Evolutionary conservation across 2,797 vertebrate species (phyloP).

Genomic region (Falco berigora): DNA sequence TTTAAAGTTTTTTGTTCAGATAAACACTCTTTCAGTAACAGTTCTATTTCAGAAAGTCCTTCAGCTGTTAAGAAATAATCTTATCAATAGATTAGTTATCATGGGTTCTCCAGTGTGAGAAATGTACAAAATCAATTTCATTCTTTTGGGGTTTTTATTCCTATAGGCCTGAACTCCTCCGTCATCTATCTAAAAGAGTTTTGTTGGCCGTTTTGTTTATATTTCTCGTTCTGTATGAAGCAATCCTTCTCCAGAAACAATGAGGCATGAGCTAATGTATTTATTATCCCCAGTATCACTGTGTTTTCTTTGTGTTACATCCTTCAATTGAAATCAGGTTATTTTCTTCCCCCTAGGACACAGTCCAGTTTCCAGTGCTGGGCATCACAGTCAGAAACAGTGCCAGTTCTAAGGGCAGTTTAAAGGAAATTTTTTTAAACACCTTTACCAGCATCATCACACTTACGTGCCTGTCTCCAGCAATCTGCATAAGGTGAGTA

Average conservation of each 20-base stretch:
- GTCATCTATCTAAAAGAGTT: not conserved
- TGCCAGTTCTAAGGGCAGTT: not conserved
- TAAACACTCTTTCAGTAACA: not conserved
- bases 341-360: not conserved
- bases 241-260: conserved; percentile 27
- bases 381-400: not conserved
- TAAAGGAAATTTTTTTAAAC: not conserved
- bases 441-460: not conserved
- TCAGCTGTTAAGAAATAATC: not conserved
- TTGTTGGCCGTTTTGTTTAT: conserved; percentile 28
- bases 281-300: not conserved
- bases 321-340: not conserved
- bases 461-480: not conserved
- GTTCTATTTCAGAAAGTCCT: not conserved
- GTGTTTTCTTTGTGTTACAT: conserved; percentile 30
- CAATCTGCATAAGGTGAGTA: conserved; percentile 13
- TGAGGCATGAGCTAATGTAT: conserved; percentile 31
- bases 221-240: conserved; percentile 17
- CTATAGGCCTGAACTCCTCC: not conserved
- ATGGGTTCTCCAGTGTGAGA: not conserved
- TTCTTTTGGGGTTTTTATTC: not conserved
- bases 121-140: not conserved
- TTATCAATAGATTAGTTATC: not conserved
- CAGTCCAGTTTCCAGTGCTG: not conserved
- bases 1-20: not conserved